These are phyloP conservation scores for Myxocyprinus asiaticus DNA, from an alignment of 2,113 vertebrate genomes.

Conservation along the genomic window DNA sequence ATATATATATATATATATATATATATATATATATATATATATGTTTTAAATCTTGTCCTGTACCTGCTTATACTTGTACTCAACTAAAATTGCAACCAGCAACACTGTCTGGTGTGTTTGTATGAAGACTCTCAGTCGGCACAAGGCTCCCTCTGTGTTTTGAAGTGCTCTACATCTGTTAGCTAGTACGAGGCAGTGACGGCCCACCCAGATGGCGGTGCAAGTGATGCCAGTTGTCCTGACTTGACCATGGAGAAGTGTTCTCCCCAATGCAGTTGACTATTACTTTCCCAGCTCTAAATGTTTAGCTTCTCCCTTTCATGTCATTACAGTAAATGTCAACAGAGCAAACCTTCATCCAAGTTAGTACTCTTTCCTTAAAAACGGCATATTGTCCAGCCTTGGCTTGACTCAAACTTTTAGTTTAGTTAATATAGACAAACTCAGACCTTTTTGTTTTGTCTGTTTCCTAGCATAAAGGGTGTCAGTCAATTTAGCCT, in stretches of 20 bases:
- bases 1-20: no score
- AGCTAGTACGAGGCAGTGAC: slow-evolving; percentile 53
- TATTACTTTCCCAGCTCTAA: slow-evolving; percentile 3
- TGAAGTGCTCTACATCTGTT: slow-evolving; percentile 45
- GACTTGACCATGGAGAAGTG: background rate
- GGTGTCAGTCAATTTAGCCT: no score
- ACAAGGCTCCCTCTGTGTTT: slow-evolving; percentile 54
- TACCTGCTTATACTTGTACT: no score
- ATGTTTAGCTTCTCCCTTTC: slow-evolving; percentile 17
- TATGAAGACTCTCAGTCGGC: slow-evolving; percentile 41
- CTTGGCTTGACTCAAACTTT: background rate
- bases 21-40: no score
- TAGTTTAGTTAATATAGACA: no score
- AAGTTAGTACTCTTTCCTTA: background rate
- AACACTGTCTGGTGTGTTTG: slow-evolving; percentile 18
- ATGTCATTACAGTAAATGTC: background rate
- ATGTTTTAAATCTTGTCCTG: no score
- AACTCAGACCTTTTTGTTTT: slow-evolving; percentile 1
- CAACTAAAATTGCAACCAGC: no score
- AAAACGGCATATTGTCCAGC: background rate
- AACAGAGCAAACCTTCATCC: slow-evolving; percentile 1
- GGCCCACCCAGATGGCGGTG: slow-evolving; percentile 44
- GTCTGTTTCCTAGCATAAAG: slow-evolving; percentile 3
- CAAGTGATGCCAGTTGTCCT: slow-evolving; percentile 36
- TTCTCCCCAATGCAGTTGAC: background rate